Evolutionary conservation across 2,888 invertebrate species (phyloP).

Genomic region (Eupithecia subumbrata): DNA sequence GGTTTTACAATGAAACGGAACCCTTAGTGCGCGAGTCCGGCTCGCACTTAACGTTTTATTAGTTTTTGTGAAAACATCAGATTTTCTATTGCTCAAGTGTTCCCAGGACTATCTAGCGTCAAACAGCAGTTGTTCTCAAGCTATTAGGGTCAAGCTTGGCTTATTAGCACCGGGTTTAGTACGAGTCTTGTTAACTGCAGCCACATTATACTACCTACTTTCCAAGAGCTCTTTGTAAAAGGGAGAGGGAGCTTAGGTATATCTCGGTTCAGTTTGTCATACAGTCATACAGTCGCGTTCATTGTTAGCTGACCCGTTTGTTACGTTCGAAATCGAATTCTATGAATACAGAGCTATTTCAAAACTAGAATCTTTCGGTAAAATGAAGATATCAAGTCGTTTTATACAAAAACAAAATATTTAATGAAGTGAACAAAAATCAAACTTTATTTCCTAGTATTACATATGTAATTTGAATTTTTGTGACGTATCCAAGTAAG

Average conservation of each 20-base stretch:
- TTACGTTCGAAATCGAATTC: too few relatives aligned
- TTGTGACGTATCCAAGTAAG: too few relatives aligned
- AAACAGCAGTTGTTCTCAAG: neutral
- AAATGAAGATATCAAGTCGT: too few relatives aligned
- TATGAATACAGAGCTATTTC: too few relatives aligned
- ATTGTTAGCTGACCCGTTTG: too few relatives aligned
- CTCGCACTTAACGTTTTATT: too few relatives aligned
- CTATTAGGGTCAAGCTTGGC: constrained; percentile 12
- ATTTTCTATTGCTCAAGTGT: neutral
- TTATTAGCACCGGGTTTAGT: neutral
- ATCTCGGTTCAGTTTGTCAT: neutral
- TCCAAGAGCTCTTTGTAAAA: constrained; percentile 6
- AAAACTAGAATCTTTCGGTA: too few relatives aligned
- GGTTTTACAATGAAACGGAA: too few relatives aligned
- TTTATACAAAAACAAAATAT: neutral
- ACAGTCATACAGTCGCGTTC: neutral
- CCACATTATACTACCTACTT: neutral
- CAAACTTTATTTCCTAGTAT: too few relatives aligned
- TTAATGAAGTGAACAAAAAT: too few relatives aligned
- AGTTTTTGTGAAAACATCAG: neutral
- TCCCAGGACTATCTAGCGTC: neutral
- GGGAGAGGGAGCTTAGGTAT: neutral
- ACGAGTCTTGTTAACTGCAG: neutral
- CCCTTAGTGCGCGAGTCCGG: too few relatives aligned
- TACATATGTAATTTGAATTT: too few relatives aligned